Conservation (phyloP, 2,888 invertebrate genomes). For the Mythimna ferrago region DNA sequence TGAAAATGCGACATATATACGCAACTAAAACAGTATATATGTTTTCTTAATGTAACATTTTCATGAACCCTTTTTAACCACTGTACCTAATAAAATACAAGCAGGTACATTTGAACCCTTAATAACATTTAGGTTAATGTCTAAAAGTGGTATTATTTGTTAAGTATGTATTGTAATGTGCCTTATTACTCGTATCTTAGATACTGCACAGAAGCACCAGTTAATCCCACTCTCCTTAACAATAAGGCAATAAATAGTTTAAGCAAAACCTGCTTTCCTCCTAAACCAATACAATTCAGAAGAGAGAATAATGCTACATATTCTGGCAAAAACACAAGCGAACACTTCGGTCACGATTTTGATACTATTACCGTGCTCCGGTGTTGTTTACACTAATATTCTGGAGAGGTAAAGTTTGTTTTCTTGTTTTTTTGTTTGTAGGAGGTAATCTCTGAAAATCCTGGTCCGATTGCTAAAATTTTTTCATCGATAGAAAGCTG, state of each 20-base stretch:
- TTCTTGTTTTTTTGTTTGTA: too few relatives aligned
- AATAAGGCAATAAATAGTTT: slow-evolving; percentile 26
- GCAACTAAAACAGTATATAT: too few relatives aligned
- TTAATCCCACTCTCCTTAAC: slow-evolving; percentile 25
- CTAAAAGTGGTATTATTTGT: background rate
- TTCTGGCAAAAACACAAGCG: background rate
- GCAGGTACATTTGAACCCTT: background rate
- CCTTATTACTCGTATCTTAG: slow-evolving; percentile 20
- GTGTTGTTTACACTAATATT: too few relatives aligned
- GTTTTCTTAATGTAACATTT: too few relatives aligned
- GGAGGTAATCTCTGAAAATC: too few relatives aligned
- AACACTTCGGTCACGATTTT: background rate
- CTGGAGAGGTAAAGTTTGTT: too few relatives aligned
- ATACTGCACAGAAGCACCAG: slow-evolving; percentile 49
- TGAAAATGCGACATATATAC: too few relatives aligned
- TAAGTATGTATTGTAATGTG: slow-evolving; percentile 8
- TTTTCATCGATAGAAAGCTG: too few relatives aligned
- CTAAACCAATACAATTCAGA: background rate
- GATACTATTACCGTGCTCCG: too few relatives aligned
- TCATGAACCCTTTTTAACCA: background rate
- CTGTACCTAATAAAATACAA: too few relatives aligned
- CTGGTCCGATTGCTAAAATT: too few relatives aligned
- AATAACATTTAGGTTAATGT: background rate
- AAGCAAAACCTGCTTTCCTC: slow-evolving; percentile 10
- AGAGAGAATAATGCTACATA: background rate